These are phyloP conservation scores for Leptopilina drosophilae DNA, from an alignment of 2,888 invertebrate genomes.

Conservation along the genomic window DNA sequence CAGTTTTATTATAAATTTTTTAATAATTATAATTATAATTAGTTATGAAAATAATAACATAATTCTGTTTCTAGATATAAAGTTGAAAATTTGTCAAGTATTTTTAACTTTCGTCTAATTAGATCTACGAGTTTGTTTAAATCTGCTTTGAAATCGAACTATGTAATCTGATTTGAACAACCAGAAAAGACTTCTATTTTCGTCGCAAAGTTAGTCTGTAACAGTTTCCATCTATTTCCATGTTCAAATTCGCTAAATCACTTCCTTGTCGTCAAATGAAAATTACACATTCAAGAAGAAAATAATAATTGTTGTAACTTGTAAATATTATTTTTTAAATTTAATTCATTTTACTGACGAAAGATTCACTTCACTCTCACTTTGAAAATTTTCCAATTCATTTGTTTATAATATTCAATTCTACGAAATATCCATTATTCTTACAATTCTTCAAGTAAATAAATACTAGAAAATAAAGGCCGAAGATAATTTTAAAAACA, in stretches of 20 bases:
- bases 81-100: background rate
- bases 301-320: too few species aligned
- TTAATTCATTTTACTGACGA: too few species aligned
- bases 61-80: background rate
- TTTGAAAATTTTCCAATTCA: too few species aligned
- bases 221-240: background rate
- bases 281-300: background rate
- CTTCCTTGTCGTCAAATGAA: background rate
- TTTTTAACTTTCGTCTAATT: background rate
- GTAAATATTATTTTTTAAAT: too few species aligned
- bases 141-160: slow-evolving; percentile 5
- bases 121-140: background rate
- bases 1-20: too few species aligned
- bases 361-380: too few species aligned
- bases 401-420: too few species aligned
- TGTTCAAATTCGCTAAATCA: background rate
- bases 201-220: background rate
- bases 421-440: too few species aligned
- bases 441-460: too few species aligned
- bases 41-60: background rate
- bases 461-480: too few species aligned
- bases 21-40: too few species aligned
- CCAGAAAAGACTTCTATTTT: slow-evolving; percentile 30
- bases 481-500: too few species aligned
- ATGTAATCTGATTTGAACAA: slow-evolving; percentile 19